Base-by-base conservation (phyloP, 2,888 invertebrate species). In the Eupelmus urozonus region DNA sequence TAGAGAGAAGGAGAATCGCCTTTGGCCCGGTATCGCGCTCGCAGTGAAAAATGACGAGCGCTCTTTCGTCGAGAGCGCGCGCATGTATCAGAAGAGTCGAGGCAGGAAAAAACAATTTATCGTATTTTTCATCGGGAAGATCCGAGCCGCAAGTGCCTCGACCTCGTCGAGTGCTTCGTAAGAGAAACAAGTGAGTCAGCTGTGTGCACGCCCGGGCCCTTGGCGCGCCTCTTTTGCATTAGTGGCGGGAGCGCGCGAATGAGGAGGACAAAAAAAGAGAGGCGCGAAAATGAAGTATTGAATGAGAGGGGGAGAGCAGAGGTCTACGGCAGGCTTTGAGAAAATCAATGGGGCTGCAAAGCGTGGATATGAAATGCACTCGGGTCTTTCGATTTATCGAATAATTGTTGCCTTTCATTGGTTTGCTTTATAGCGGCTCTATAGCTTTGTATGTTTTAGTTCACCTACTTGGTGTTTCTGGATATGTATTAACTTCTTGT, bases 331-430 rank as follows among this genome's bases (percentile, higher is more conserved):
- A 27, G 59, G 2, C 25, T 49, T 49, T 13, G 49, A 49, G 29
- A 20, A 42, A 49, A 59, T 59, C 59, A 20, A 70, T 59, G 59
- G 49, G 42, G n/a, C 18, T 49, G 20, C 49, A 45, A 70, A 70
- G 53, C 49, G 53, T 70, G 72, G 69, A 76, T 76, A 76, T 53
- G 49, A 75, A 65, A 53, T 60, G 73, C 70, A 42, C 69, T 62
- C 45, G 0, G 13, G 25, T 59, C 20, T 57, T 45, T 20, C 60
- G 49, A 60, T 71, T 69, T 34, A 34, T 34, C 34, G 34, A 34
- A 34, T 34, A 34, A 34, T 34, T 34, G 34, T 34, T 34, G 3
- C 34, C 34, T 34, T 34, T 34, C 34, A 34, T 34, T 34, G 5
- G 34, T 34, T 34, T 34, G 9, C 34, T 34, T n/a, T n/a, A n/a